Base-by-base conservation (phyloP, 2,113 vertebrate species). In the Puffinus mauretanicus region DNA sequence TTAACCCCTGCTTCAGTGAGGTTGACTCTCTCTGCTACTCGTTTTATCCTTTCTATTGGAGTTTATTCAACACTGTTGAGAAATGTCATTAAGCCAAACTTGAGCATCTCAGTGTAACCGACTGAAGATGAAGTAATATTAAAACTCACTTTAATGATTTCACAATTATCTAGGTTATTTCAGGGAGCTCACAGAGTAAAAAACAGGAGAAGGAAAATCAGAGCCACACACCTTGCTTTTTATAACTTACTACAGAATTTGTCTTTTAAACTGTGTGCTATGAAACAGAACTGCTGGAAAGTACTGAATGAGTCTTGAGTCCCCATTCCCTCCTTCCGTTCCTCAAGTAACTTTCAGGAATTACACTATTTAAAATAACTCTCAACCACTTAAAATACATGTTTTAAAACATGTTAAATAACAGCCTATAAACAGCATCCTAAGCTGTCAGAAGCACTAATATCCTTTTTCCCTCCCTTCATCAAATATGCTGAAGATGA, bases 11-110 rank as follows among this genome's bases (percentile, higher is more conserved):
- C 15, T 22, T 36, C 58, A 51, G 44, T 6, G n/a, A 70, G 42
- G 38, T 1, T 13, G 17, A 14, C 36, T 58, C 9, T 3, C 64
- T 27, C 42, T 72, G 36, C 10, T 20, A 6, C 52, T 77, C 25
- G 4, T 77, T 71, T 46, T 71, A 32, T 18, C 66, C 51, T 30
- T 73, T 38, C 40, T 40, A 17, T 2, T 88, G 82, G 51, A 96
- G 90, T 92, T 95, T 70, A 92, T 90, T 83, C 88, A 95, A 25
- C 93, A 95, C 95, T 85, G 72, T 65, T 88, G 62, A 77, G 87
- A 62, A 64, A 60, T 2, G 19, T 70, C 75, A 60, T 34, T 10
- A 60, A 52, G 16, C 32, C 79, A 65, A 34, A 61, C 58, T 29
- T 24, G 72, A 71, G 85, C 78, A 95, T 42, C 79, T 55, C n/a